Evolutionary conservation across 2,113 vertebrate species (phyloP).

Genomic region (Saccopteryx leptura): DNA sequence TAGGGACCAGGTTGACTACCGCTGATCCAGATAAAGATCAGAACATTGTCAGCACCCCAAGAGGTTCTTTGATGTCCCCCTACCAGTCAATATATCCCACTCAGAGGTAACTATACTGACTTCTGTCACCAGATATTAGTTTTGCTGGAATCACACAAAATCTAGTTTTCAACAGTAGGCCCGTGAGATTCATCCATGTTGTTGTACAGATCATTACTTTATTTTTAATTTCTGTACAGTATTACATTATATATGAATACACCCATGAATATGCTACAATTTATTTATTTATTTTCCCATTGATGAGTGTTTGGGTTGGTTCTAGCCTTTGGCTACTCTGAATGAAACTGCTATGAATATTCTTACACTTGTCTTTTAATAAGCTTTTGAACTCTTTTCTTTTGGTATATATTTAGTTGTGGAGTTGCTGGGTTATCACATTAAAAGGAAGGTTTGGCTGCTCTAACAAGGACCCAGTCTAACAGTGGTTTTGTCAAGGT

Average conservation of each 20-base stretch:
- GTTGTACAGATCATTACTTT: neutral
- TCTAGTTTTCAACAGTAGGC: neutral
- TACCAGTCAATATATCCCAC: neutral
- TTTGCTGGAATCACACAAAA: conserved; percentile 18
- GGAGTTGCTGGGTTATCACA: neutral
- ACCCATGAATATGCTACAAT: neutral
- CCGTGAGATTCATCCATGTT: neutral
- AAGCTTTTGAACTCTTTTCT: neutral
- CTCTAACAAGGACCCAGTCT: neutral
- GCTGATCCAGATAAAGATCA: neutral
- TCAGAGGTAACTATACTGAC: conserved; percentile 23
- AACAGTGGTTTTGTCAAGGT: neutral
- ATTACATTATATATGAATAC: neutral
- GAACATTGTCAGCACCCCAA: neutral
- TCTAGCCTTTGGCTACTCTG: neutral
- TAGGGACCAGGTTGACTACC: too few species aligned
- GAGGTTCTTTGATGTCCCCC: neutral
- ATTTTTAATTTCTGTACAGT: conserved; percentile 22
- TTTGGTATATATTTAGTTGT: neutral
- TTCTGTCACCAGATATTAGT: neutral
- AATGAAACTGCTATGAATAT: neutral
- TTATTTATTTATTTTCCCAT: neutral
- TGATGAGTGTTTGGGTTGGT: neutral
- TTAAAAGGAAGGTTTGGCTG: conserved; percentile 2
- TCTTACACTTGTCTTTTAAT: neutral